A percentile compares a stretch with the other conserved stretches of the same genome.
phyloP scores from a whole-genome alignment of 2,113 vertebrate species.

The Maylandia zebra region DNA sequence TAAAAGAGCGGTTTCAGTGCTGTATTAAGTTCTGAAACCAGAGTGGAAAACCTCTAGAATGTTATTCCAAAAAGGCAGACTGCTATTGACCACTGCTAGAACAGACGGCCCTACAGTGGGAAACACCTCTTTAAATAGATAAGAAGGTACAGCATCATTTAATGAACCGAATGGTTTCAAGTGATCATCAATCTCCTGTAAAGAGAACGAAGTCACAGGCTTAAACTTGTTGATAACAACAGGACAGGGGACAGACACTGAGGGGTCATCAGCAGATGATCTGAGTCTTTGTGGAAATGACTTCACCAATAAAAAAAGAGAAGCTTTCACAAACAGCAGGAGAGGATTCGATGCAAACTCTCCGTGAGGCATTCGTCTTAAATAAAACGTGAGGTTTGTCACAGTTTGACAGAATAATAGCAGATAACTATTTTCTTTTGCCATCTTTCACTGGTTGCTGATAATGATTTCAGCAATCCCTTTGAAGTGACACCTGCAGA shows the following conservation, averaged over 20 bases:
- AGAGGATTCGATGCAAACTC: background rate
- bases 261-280: background rate
- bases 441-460: background rate
- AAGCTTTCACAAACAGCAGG: background rate
- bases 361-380: background rate
- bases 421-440: background rate
- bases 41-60: background rate
- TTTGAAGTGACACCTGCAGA: background rate
- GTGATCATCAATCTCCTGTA: background rate
- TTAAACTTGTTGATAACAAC: background rate
- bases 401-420: background rate
- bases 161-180: background rate
- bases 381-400: background rate
- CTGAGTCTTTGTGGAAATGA: background rate
- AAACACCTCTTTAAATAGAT: background rate
- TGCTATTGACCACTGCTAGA: fast-evolving
- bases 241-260: background rate
- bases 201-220: background rate
- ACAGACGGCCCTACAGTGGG: background rate
- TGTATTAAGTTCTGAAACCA: background rate
- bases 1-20: background rate
- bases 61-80: background rate
- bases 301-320: background rate
- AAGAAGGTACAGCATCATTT: fast-evolving
- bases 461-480: background rate